A percentile compares a stretch with the other conserved stretches of the same genome.
Conservation (phyloP, 2,888 invertebrate species). For the Protula sp. region DNA sequence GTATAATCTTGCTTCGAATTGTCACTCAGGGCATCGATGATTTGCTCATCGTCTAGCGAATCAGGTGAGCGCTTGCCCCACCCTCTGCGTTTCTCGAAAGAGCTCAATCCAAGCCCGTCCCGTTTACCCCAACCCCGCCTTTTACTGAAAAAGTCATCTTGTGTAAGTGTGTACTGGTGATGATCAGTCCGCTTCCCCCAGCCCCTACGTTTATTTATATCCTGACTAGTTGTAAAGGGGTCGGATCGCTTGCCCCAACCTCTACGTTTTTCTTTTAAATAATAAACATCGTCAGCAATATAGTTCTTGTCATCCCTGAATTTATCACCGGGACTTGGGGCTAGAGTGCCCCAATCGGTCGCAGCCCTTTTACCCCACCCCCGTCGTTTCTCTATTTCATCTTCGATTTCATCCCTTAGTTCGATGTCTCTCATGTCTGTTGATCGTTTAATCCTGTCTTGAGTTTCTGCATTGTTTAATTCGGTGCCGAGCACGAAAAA, state of each 20-base stretch:
- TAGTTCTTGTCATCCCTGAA: too few relatives aligned
- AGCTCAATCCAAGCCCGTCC: neutral
- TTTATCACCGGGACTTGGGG: too few relatives aligned
- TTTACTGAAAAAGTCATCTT: slow-evolving; percentile 1
- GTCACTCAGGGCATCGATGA: neutral
- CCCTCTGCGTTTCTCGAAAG: slow-evolving; percentile 1
- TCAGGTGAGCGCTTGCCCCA: slow-evolving; percentile 3
- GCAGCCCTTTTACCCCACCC: slow-evolving; percentile 13
- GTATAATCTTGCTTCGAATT: neutral
- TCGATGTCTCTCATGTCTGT: neutral
- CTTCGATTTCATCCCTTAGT: neutral
- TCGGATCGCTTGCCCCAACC: slow-evolving; percentile 13
- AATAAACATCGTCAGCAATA: neutral
- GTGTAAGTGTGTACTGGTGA: too few relatives aligned
- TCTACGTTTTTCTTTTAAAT: neutral
- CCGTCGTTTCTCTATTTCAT: slow-evolving; percentile 11
- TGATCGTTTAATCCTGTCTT: too few relatives aligned
- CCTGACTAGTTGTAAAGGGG: neutral
- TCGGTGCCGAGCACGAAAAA: too few relatives aligned
- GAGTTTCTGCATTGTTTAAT: too few relatives aligned
- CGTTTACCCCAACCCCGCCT: slow-evolving; percentile 6
- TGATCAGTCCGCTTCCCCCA: slow-evolving; percentile 7
- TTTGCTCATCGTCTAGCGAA: neutral
- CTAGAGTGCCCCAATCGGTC: neutral
- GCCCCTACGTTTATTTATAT: slow-evolving; percentile 6